These are phyloP conservation scores for Sceliomorpha sp. DNA, from an alignment of 2,888 invertebrate genomes.

Conservation along the genomic window DNA sequence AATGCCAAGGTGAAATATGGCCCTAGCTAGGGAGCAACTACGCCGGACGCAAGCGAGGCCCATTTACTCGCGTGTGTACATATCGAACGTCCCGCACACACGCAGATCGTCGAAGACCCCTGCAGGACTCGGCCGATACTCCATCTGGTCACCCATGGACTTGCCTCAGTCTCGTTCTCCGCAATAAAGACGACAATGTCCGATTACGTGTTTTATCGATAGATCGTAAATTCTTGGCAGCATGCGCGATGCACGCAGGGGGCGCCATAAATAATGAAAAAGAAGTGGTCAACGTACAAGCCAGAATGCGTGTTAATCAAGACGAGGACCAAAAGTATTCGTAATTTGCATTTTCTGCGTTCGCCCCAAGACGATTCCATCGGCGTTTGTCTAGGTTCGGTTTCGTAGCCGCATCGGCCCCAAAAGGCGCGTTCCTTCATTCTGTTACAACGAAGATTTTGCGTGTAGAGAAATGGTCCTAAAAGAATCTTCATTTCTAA, in stretches of 20 bases:
- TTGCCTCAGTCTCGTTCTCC: background rate
- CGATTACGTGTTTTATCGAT: slow-evolving; percentile 51
- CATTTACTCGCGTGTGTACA: slow-evolving; percentile 30
- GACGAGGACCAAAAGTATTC: slow-evolving; percentile 41
- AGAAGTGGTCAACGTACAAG: slow-evolving; percentile 43
- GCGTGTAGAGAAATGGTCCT: too few species aligned
- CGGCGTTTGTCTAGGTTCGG: too few species aligned
- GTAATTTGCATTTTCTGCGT: slow-evolving; percentile 51
- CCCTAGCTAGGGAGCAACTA: slow-evolving; percentile 18
- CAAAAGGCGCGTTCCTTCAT: too few species aligned
- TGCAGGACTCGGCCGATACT: slow-evolving; percentile 11
- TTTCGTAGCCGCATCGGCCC: too few species aligned
- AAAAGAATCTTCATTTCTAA: too few species aligned
- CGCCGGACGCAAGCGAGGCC: slow-evolving; percentile 35
- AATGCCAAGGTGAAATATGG: slow-evolving; percentile 36
- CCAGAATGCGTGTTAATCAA: slow-evolving; percentile 47
- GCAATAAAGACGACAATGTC: slow-evolving; percentile 49
- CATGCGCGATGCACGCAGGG: slow-evolving; percentile 51
- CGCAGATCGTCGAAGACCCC: slow-evolving; percentile 10
- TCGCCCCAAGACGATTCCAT: slow-evolving; percentile 43
- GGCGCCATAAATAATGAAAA: slow-evolving; percentile 45
- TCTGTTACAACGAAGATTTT: background rate
- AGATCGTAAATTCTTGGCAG: slow-evolving; percentile 52
- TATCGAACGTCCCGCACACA: slow-evolving; percentile 41
- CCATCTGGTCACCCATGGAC: slow-evolving; percentile 4